Percentiles rank a stretch among this genome's conserved stretches.
Conservation (phyloP, 2,113 vertebrate genomes). For the Athene noctua region DNA sequence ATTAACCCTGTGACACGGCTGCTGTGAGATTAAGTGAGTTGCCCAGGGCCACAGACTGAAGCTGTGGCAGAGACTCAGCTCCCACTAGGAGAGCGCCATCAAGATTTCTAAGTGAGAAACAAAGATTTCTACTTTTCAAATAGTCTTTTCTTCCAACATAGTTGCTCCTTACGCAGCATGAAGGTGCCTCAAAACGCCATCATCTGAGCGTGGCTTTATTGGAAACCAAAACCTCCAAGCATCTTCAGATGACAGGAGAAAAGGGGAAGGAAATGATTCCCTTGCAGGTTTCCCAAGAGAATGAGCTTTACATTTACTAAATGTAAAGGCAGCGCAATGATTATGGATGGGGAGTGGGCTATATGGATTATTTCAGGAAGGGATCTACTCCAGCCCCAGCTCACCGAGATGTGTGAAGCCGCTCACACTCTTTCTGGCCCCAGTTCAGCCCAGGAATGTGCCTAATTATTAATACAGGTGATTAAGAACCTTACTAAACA, state of each 20-base stretch:
- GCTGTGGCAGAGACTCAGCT: neutral
- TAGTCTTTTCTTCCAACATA: fast-evolving
- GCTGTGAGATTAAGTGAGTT: neutral
- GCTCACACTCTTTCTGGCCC: neutral
- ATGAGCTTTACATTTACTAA: neutral
- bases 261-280: neutral
- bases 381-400: too few species aligned
- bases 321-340: fast-evolving
- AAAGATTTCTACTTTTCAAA: neutral
- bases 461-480: neutral
- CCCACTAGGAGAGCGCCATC: neutral
- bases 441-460: neutral
- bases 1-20: slow-evolving; percentile 15
- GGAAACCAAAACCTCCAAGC: neutral
- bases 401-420: fast-evolving
- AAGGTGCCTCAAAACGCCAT: fast-evolving
- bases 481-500: neutral
- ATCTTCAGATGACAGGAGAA: neutral
- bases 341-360: neutral
- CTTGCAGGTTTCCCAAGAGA: neutral
- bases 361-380: neutral
- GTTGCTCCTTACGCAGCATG: neutral
- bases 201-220: neutral
- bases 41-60: neutral
- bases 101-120: neutral